Evolutionary conservation across 2,797 vertebrate species (phyloP), one percentile per base, ranked within the genome.

Genomic region (Gymnocypris eckloni): DNA sequence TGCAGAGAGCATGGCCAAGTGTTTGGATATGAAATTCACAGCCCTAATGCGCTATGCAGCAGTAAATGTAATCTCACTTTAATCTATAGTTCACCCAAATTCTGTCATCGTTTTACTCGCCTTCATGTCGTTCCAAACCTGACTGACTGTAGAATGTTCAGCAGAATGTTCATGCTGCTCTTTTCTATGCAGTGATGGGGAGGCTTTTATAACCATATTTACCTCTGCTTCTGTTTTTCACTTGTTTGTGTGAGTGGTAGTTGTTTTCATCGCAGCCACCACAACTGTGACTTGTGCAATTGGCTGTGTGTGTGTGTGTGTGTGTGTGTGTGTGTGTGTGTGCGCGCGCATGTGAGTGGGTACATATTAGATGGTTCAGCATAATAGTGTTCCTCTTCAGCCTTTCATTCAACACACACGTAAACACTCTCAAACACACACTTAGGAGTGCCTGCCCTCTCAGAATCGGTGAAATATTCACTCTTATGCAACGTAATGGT

Each of bases 401-500:
- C n/a, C 37, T 82, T 67, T 84, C 43, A 56, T 82, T 71, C 6
- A 79, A 81, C 45, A 66, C 56, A 86, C 39, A 66, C 20, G 45
- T 56, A 77, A 75, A 67, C 71, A 61, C 61, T 15, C 70, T 67
- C 71, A 48, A 45, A 79, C 61, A 76, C 41, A 83, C 61, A 69
- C n/a, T 9, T 28, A 43, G 11, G n/a, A 12, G n/a, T 82, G 41
- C 43, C 25, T 56, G 73, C 7, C 43, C 43, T 85, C 80, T 87
- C 88, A 82, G 87, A 88, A 82, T 84, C 82, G 25, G 77, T 56
- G 22, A 76, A 37, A 73, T 54, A 76, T 81, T 73, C 37, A 50
- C 82, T 64, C 75, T 39, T 73, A 41, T 56, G 73, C n/a, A 81
- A 64, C 22, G n/a, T 81, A 70, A 84, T 77, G 76, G 64, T 50